phyloP scores from a whole-genome alignment of 2,888 invertebrate genomes.

The Pachliopta kotzebuea region DNA sequence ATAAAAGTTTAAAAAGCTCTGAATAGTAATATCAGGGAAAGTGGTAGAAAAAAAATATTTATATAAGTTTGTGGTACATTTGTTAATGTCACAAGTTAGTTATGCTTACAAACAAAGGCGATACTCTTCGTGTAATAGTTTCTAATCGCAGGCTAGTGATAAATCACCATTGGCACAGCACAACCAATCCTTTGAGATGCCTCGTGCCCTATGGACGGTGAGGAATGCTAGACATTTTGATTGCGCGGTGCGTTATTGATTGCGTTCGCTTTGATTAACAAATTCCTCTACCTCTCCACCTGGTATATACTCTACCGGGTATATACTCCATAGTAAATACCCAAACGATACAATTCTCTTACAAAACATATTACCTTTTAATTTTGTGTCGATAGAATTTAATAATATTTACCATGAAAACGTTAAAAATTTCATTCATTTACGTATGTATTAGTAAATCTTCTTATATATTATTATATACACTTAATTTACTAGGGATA shows the following conservation, averaged over 20 bases:
- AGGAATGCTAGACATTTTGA: slow-evolving; percentile 71
- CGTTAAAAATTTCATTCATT: too few relatives aligned
- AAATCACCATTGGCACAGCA: slow-evolving; percentile 29
- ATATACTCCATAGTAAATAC: too few relatives aligned
- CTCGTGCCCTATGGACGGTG: slow-evolving; percentile 44
- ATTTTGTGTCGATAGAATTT: too few relatives aligned
- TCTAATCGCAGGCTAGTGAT: slow-evolving; percentile 23
- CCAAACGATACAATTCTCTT: too few relatives aligned
- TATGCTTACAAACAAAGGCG: not conserved
- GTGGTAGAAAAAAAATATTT: too few relatives aligned
- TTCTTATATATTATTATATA: too few relatives aligned
- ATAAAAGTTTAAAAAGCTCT: too few relatives aligned
- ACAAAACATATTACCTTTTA: too few relatives aligned
- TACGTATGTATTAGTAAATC: too few relatives aligned
- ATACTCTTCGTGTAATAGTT: slow-evolving; percentile 22
- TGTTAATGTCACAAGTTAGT: not conserved
- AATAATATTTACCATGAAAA: not conserved
- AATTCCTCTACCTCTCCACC: slow-evolving; percentile 52
- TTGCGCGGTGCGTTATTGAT: slow-evolving; percentile 70
- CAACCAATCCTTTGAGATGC: slow-evolving; percentile 48
- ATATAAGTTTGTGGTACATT: too few relatives aligned
- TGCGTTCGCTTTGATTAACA: slow-evolving; percentile 71
- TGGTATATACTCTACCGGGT: slow-evolving; percentile 4
- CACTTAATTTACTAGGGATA: too few relatives aligned
- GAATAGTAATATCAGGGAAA: too few relatives aligned